phyloP scores from a whole-genome alignment of 2,113 vertebrate genomes.

The Nothobranchius kuhntae region DNA sequence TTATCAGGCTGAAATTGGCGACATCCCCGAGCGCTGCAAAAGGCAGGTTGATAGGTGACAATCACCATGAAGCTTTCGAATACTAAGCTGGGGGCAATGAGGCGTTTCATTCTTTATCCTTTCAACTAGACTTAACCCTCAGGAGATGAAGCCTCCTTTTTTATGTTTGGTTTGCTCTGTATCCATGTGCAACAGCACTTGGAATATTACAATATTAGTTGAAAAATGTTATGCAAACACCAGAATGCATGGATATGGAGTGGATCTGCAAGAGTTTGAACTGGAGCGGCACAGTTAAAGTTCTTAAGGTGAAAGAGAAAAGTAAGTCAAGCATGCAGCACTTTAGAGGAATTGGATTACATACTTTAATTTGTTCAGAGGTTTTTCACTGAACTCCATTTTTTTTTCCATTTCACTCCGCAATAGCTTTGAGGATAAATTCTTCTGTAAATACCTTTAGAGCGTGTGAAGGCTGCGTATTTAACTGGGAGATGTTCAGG shows the following conservation, averaged over 20 bases:
- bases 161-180: background rate
- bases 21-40: constrained; percentile 47
- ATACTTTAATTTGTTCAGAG: background rate
- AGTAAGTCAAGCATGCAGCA: background rate
- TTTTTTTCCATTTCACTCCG: background rate
- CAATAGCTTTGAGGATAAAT: constrained; percentile 5
- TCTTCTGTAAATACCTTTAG: constrained; percentile 1
- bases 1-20: constrained; percentile 51
- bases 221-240: too few species aligned
- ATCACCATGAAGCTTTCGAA: constrained; percentile 48
- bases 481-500: constrained; percentile 24
- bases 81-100: constrained; percentile 42
- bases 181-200: background rate
- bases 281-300: too few species aligned
- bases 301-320: background rate
- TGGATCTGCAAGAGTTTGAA: too few species aligned
- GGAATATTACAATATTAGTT: background rate
- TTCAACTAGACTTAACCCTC: constrained; percentile 16
- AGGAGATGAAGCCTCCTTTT: background rate
- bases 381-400: background rate
- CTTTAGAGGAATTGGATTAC: background rate
- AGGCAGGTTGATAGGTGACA: constrained; percentile 53
- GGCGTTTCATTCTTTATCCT: constrained; percentile 16
- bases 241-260: too few species aligned
- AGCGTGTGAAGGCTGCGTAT: constrained; percentile 8